Percentiles rank a stretch among this genome's conserved stretches.
These are phyloP conservation scores for Lagria hirta DNA, from an alignment of 2,888 invertebrate genomes.

Conservation along the genomic window DNA sequence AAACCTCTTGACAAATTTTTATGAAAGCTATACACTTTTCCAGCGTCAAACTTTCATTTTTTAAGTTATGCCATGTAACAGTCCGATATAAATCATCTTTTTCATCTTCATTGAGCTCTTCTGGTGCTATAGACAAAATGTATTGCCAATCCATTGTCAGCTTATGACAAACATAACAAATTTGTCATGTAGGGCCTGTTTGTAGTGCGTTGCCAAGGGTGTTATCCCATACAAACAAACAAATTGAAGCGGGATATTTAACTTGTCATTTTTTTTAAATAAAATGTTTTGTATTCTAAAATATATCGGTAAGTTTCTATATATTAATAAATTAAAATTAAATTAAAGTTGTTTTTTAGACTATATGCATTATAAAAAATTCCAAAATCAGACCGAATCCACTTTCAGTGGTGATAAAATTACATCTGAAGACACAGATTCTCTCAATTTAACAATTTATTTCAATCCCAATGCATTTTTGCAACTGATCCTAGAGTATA, in stretches of 20 bases:
- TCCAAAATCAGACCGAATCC: conserved; percentile 1
- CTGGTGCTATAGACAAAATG: conserved; percentile 59
- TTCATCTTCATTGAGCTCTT: conserved; percentile 60
- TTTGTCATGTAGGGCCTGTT: conserved; percentile 48
- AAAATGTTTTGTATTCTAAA: conserved; percentile 37
- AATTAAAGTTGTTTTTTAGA: conserved; percentile 15
- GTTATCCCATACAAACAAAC: conserved; percentile 16
- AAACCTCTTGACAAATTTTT: conserved; percentile 65
- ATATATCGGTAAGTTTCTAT: conserved; percentile 35
- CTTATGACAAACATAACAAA: not conserved
- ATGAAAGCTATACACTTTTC: conserved; percentile 61
- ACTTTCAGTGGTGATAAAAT: too few relatives aligned
- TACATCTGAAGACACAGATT: conserved; percentile 5
- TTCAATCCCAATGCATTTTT: conserved; percentile 52
- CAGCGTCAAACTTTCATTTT: conserved; percentile 60
- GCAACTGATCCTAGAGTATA: conserved; percentile 49
- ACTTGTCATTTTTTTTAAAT: conserved; percentile 3
- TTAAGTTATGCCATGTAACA: conserved; percentile 63
- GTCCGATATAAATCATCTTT: conserved; percentile 66
- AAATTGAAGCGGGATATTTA: conserved; percentile 7
- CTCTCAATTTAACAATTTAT: conserved; percentile 30
- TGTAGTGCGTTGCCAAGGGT: conserved; percentile 12
- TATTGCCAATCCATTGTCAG: conserved; percentile 61
- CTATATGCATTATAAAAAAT: conserved; percentile 20
- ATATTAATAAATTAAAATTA: not conserved